phyloP scores from a whole-genome alignment of 2,888 invertebrate species.

The Rhagium mordax region DNA sequence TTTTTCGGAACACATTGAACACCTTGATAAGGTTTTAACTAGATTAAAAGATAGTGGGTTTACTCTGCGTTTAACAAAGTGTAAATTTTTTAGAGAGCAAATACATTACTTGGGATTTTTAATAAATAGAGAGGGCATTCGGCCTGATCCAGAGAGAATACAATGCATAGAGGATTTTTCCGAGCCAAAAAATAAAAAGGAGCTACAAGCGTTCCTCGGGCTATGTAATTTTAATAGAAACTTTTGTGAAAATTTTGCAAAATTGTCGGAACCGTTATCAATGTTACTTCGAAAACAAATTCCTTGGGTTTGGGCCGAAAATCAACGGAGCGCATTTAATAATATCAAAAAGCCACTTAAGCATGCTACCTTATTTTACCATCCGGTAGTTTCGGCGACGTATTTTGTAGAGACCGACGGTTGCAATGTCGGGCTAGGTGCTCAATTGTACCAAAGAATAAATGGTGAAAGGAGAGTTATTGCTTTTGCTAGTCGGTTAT shows the following conservation, averaged over 20 bases:
- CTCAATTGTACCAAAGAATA: no score
- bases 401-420: no score
- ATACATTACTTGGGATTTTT: background rate
- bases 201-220: background rate
- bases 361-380: no score
- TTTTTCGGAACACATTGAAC: conserved; percentile 26
- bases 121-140: background rate
- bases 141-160: background rate
- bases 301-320: no score
- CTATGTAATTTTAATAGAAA: background rate
- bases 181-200: background rate
- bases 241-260: background rate
- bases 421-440: no score
- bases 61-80: background rate
- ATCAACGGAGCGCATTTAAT: no score
- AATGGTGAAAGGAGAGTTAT: no score
- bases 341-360: no score
- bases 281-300: no score
- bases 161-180: background rate
- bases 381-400: no score
- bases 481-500: no score
- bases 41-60: background rate
- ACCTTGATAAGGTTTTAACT: background rate
- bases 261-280: background rate
- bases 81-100: background rate